phyloP scores from a whole-genome alignment of 2,797 vertebrate genomes.

The Sebastes vulpes region DNA sequence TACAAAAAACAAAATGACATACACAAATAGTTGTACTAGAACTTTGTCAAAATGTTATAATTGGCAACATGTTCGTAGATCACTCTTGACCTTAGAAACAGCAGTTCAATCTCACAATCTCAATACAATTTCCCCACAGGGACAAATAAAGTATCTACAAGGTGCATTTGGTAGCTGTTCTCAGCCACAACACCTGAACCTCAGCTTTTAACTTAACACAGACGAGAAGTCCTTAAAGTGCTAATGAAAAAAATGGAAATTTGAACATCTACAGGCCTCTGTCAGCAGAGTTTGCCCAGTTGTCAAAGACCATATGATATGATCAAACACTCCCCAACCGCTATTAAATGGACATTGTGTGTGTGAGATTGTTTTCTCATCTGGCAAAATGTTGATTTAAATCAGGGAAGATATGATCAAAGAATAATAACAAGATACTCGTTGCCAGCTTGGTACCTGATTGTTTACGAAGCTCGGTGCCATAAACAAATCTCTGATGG shows the following conservation, averaged over 20 bases:
- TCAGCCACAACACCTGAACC: not conserved
- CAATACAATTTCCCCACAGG: not conserved
- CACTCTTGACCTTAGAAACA: not conserved
- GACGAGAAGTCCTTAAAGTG: not conserved
- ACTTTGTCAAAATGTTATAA: not conserved
- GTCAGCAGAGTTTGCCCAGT: too few species aligned
- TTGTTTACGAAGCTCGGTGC: not conserved
- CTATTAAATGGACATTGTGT: not conserved
- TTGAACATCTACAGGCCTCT: not conserved
- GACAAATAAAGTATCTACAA: not conserved
- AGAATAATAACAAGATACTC: not conserved
- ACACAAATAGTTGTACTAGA: not conserved
- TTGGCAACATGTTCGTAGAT: not conserved
- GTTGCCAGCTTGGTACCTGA: not conserved
- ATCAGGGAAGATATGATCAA: not conserved
- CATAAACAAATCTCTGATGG: not conserved
- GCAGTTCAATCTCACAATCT: not conserved
- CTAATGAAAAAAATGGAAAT: not conserved
- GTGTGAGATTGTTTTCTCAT: not conserved
- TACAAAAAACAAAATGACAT: not conserved
- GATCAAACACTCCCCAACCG: not conserved
- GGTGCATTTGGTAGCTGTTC: not conserved
- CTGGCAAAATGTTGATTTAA: constrained; percentile 4
- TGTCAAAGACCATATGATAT: not conserved
- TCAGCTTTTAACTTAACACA: not conserved